These are phyloP conservation scores for Siniperca obscura DNA, from an alignment of 2,797 vertebrate species.

Conservation along the genomic window DNA sequence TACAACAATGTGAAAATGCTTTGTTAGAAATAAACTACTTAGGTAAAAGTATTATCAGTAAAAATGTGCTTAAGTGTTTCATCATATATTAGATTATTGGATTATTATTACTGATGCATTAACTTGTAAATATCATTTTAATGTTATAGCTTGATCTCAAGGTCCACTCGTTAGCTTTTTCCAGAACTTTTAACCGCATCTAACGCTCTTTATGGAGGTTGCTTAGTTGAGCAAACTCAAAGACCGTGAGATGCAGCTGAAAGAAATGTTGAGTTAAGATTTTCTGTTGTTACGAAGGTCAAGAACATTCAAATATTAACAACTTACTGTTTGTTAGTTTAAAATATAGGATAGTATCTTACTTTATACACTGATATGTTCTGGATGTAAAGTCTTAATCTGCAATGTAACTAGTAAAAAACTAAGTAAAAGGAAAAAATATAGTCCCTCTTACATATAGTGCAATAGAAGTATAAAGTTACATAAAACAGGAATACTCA, in stretches of 20 bases:
- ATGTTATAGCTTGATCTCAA: neutral
- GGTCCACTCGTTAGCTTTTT: neutral
- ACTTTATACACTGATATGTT: neutral
- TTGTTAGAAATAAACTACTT: neutral
- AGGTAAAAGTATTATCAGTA: neutral
- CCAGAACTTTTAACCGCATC: neutral
- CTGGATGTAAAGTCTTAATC: neutral
- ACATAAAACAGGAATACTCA: neutral
- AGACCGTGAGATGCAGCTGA: neutral
- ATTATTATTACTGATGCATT: neutral
- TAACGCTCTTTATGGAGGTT: neutral
- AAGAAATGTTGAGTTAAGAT: neutral
- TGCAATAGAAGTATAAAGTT: neutral
- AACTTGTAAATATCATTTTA: neutral
- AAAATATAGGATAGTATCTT: neutral
- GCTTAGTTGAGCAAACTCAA: neutral
- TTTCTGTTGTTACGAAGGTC: neutral
- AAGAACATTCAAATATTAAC: neutral
- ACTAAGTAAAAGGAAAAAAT: too few species aligned
- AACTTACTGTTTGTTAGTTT: slow-evolving; percentile 1
- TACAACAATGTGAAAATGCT: slow-evolving; percentile 5
- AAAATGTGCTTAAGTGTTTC: neutral
- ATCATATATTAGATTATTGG: neutral
- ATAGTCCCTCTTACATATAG: neutral
- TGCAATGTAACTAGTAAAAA: neutral